phyloP scores from a whole-genome alignment of 2,888 invertebrate species.

The Chalcis sispes region DNA sequence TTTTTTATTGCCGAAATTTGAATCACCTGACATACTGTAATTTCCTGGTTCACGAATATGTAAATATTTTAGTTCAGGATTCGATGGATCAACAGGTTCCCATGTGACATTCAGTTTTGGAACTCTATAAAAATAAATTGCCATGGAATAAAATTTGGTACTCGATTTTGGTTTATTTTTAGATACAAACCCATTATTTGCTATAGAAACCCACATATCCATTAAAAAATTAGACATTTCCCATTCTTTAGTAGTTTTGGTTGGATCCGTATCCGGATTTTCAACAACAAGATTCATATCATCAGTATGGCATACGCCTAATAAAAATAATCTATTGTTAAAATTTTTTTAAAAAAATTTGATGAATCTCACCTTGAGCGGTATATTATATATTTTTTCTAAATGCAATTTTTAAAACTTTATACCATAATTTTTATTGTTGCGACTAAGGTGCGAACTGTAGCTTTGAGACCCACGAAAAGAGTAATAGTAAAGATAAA shows the following conservation, averaged over 20 bases:
- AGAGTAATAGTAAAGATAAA: constrained; percentile 81
- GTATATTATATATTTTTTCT: no score
- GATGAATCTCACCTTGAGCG: no score
- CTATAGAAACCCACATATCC: constrained; percentile 78
- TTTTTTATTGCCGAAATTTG: constrained; percentile 24
- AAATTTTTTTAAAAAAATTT: no score
- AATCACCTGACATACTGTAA: constrained; percentile 3
- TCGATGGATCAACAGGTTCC: constrained; percentile 7
- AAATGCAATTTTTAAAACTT: background rate
- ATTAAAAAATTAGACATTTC: constrained; percentile 78
- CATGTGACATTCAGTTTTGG: constrained; percentile 6
- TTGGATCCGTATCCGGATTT: constrained; percentile 67
- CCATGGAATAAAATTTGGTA: background rate
- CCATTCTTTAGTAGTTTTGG: constrained; percentile 75
- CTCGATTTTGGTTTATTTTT: background rate
- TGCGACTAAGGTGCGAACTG: constrained; percentile 77
- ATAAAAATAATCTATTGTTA: background rate
- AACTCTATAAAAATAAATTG: background rate
- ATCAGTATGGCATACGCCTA: constrained; percentile 82
- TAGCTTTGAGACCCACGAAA: constrained; percentile 79
- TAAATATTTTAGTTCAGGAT: background rate
- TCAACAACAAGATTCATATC: constrained; percentile 79
- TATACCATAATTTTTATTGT: constrained; percentile 79
- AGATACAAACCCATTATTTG: constrained; percentile 62
- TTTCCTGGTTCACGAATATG: background rate